Base-by-base conservation (phyloP, 2,113 vertebrate species). In the Campylomormyrus numenius region DNA sequence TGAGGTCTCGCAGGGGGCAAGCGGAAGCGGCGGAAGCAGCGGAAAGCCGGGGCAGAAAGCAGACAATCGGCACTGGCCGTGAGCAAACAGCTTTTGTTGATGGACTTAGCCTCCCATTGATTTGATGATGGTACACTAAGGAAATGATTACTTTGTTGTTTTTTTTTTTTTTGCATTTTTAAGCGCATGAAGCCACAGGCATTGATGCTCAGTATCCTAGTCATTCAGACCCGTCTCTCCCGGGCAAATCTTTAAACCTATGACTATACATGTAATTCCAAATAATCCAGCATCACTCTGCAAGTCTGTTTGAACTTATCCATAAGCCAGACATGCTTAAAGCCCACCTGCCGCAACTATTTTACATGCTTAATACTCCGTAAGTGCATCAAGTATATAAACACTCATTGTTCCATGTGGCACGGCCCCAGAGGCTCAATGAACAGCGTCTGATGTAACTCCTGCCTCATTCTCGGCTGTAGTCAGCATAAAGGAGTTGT, bases 51-150 rank as follows among this genome's bases (percentile, higher is more conserved):
- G 19, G 89, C 88, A 39, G 90, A 93, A 92, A 93, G 93, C 92
- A 95, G 95, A 94, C 94, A 94, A 95, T 95, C 94, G 95, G 94
- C 96, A 95, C 93, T 95, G 94, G 95, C 95, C 95, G 94, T 94
- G 93, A 96, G 95, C 95, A 95, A 94, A 94, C 92, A 53, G 90
- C 92, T 95, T 96, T 95, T 96, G 95, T 94, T 95, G 94, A 94
- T 95, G 92, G 90, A 94, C 94, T 95, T 95, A 95, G 94, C 94
- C 92, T 95, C 89, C 92, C 94, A 95, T 96, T 96, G 96, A 96
- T 96, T 95, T 91, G 91, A 92, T 92, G 94, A 92, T 92, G 93
- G 93, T 94, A 94, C 93, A 91, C 93, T 90, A 85, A 95, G 91
- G 92, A 93, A 94, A 95, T 91, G 93, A 80, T 42, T 80, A 80